These are phyloP conservation scores for Pseudolycoriella hygida DNA, from an alignment of 2,888 invertebrate genomes.

Conservation along the genomic window DNA sequence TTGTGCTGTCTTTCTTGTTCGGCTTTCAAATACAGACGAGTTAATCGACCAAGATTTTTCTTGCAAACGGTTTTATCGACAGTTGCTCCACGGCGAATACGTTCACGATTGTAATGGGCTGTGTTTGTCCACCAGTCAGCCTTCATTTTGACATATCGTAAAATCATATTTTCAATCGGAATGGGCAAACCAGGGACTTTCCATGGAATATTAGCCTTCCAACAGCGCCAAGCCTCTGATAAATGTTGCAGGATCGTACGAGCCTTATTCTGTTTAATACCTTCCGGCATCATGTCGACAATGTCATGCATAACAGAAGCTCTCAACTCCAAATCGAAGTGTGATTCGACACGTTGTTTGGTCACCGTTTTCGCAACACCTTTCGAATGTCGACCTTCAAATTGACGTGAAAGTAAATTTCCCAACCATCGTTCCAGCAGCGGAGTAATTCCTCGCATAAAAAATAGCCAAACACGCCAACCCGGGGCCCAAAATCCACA, in stretches of 20 bases:
- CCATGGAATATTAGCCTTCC: slow-evolving; percentile 99
- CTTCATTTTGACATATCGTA: slow-evolving; percentile 99
- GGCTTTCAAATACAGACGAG: slow-evolving; percentile 88
- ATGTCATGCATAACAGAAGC: slow-evolving; percentile 97
- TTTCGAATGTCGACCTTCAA: slow-evolving; percentile 98
- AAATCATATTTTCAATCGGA: slow-evolving; percentile 99
- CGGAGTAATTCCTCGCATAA: slow-evolving; percentile 98
- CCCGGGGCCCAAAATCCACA: slow-evolving; percentile 98
- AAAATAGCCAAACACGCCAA: slow-evolving; percentile 99
- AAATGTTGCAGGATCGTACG: slow-evolving; percentile 96
- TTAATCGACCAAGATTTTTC: slow-evolving; percentile 96
- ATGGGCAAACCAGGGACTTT: slow-evolving; percentile 98
- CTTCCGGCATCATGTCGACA: slow-evolving; percentile 99
- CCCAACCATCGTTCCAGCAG: slow-evolving; percentile 98
- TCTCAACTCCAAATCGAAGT: slow-evolving; percentile 95
- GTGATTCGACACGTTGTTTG: slow-evolving; percentile 97
- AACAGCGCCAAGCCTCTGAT: slow-evolving; percentile 98
- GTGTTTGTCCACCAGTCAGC: slow-evolving; percentile 99
- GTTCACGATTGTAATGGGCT: slow-evolving; percentile 96
- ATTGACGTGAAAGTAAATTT: slow-evolving; percentile 93
- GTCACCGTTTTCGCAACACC: slow-evolving; percentile 99
- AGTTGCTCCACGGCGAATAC: slow-evolving; percentile 97
- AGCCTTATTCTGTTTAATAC: slow-evolving; percentile 99
- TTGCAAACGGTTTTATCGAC: slow-evolving; percentile 99
- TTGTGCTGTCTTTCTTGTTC: slow-evolving; percentile 99